Evolutionary conservation across 2,797 vertebrate genomes (phyloP).

Genomic region (Peromyscus aztecus): DNA sequence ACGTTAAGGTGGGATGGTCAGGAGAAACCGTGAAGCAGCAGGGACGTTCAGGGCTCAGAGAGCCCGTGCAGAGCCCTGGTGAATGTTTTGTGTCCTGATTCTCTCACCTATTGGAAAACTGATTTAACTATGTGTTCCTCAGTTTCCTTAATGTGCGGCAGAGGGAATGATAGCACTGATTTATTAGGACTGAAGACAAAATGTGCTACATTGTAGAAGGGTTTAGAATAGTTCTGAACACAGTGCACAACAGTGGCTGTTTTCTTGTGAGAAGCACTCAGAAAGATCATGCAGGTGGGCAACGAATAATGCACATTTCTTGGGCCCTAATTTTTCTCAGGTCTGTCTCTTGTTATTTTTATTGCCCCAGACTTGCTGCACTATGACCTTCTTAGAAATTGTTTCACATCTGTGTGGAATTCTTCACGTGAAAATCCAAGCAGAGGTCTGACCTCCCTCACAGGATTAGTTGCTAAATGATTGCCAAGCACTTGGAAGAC

Average conservation of each 20-base stretch:
- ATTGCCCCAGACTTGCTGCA: conserved; percentile 49
- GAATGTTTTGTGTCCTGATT: not conserved
- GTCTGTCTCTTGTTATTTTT: conserved; percentile 66
- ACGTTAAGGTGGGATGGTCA: too few species aligned
- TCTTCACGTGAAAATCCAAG: conserved; percentile 71
- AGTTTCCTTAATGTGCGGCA: not conserved
- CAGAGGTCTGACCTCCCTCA: conserved; percentile 65
- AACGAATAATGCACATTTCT: conserved; percentile 12
- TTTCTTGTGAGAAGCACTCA: not conserved
- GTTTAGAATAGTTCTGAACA: not conserved
- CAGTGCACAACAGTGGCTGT: not conserved
- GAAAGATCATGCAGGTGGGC: not conserved
- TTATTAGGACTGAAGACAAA: not conserved
- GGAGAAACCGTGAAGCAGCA: not conserved
- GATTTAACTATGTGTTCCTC: not conserved
- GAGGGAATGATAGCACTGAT: not conserved
- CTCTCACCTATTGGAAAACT: not conserved
- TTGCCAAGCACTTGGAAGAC: conserved; percentile 65
- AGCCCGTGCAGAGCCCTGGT: not conserved
- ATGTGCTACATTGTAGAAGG: fast-evolving
- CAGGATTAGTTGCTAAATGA: conserved; percentile 73
- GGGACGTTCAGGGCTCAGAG: not conserved
- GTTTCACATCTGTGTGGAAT: conserved; percentile 76
- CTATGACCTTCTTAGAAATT: conserved; percentile 52
- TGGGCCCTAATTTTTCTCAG: not conserved